These are phyloP conservation scores for Brachionichthys hirsutus DNA, from an alignment of 2,113 vertebrate genomes.

Conservation along the genomic window DNA sequence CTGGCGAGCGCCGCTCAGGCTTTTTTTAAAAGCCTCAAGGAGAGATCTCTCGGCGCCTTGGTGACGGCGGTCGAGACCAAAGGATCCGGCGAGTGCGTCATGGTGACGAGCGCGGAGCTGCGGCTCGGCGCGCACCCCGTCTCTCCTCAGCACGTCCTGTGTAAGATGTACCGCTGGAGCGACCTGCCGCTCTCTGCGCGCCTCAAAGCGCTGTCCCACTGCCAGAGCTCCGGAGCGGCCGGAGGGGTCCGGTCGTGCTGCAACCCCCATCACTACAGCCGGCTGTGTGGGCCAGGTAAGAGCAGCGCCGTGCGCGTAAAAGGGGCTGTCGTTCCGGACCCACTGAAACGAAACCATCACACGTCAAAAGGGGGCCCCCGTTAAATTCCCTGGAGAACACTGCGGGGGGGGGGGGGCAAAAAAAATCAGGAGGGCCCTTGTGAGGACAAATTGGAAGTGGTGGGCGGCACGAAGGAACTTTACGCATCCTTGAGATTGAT, in stretches of 20 bases:
- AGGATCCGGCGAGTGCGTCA: slow-evolving; percentile 87
- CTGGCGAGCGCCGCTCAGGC: slow-evolving; percentile 84
- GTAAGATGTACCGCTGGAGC: slow-evolving; percentile 90
- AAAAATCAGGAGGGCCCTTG: background rate
- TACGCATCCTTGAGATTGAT: background rate
- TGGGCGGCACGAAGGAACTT: no score
- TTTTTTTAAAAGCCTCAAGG: slow-evolving; percentile 90
- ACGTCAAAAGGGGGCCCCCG: background rate
- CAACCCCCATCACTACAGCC: slow-evolving; percentile 97
- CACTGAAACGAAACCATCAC: background rate
- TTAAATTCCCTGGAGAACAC: background rate
- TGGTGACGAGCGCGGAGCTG: slow-evolving; percentile 83
- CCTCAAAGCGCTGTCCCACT: slow-evolving; percentile 87
- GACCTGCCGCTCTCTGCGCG: slow-evolving; percentile 86
- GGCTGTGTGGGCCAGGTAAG: slow-evolving; percentile 93
- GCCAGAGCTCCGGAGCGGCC: slow-evolving; percentile 81
- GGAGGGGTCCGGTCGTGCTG: slow-evolving; percentile 84
- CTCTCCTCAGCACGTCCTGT: slow-evolving; percentile 86
- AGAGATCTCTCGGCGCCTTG: slow-evolving; percentile 86
- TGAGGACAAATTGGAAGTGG: no score
- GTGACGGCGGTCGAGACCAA: slow-evolving; percentile 90
- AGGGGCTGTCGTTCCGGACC: no score
- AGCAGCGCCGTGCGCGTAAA: background rate
- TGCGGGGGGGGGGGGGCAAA: no score
- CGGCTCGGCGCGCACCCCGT: slow-evolving; percentile 78